Conservation (phyloP, 2,113 vertebrate species). For the Epinephelus lanceolatus region DNA sequence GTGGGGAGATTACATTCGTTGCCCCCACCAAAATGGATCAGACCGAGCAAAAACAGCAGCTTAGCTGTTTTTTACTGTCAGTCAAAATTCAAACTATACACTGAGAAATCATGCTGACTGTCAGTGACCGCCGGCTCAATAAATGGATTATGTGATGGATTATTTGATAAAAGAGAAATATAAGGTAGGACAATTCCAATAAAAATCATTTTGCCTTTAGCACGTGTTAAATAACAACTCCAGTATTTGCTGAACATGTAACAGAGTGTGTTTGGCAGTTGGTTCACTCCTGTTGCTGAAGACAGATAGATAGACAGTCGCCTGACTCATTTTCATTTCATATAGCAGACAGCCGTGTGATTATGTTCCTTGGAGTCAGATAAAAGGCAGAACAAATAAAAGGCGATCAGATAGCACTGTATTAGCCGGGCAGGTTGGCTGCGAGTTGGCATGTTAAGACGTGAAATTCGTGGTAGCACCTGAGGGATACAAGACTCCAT, state of each 20-base stretch:
- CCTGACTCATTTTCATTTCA: not conserved
- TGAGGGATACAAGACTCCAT: slow-evolving; percentile 3
- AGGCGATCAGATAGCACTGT: slow-evolving; percentile 30
- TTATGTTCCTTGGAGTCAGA: slow-evolving; percentile 42
- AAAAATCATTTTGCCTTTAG: not conserved
- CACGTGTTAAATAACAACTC: not conserved
- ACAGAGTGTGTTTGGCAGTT: not conserved
- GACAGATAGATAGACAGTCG: too few relatives aligned
- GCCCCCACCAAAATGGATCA: slow-evolving; percentile 46
- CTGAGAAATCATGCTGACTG: slow-evolving; percentile 44
- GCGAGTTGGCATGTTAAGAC: slow-evolving; percentile 42
- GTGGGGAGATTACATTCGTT: not conserved
- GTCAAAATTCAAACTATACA: slow-evolving; percentile 13
- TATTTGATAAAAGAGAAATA: slow-evolving; percentile 57
- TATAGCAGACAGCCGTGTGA: not conserved
- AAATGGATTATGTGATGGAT: slow-evolving; percentile 65
- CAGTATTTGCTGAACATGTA: not conserved
- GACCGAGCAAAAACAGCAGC: slow-evolving; percentile 36
- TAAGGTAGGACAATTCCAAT: slow-evolving; percentile 56
- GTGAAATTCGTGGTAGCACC: slow-evolving; percentile 23
- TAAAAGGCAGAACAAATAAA: slow-evolving; percentile 54
- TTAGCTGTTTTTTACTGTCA: slow-evolving; percentile 33
- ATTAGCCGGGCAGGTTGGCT: slow-evolving; percentile 31
- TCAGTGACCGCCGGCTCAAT: not conserved
- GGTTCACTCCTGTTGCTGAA: not conserved